Percentiles rank a stretch among this genome's conserved stretches.
These are phyloP conservation scores for Pseudorhiza aurosa DNA, from an alignment of 30 jellyfish, hydroid and myxozoan species.

Conservation along the genomic window DNA sequence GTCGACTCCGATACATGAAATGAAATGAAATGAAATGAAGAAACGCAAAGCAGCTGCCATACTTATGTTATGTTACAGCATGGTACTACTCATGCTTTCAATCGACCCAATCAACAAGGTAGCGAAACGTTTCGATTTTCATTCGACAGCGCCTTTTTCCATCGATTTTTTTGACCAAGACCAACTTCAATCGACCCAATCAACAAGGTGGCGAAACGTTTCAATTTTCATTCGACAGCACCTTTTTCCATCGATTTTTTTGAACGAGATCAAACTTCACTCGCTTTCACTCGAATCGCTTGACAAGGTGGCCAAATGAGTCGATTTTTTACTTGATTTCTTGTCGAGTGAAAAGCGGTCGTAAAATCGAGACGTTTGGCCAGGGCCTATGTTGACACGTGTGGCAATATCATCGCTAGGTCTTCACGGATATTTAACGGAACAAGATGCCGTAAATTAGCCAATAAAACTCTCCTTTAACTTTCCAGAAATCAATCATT, in stretches of 20 bases:
- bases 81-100: too few species aligned
- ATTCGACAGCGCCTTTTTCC: constrained; percentile 19
- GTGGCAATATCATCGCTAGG: too few species aligned
- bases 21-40: too few species aligned
- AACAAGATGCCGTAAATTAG: too few species aligned
- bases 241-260: constrained; percentile 5
- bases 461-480: too few species aligned
- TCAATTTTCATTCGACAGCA: background rate
- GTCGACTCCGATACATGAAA: too few species aligned
- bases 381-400: constrained; percentile 13
- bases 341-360: constrained; percentile 1
- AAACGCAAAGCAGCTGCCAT: too few species aligned
- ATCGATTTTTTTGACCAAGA: constrained; percentile 18
- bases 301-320: constrained; percentile 51
- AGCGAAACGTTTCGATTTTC: constrained; percentile 31
- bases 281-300: constrained; percentile 37
- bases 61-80: too few species aligned
- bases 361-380: too few species aligned
- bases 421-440: too few species aligned
- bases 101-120: constrained; percentile 22
- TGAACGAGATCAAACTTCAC: constrained; percentile 46
- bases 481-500: constrained; percentile 53
- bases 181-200: constrained; percentile 14
- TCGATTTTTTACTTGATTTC: constrained; percentile 28
- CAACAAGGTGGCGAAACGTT: constrained; percentile 38